Base-by-base conservation (phyloP, 2,888 invertebrate species). In the Chrysomela aeneicollis region DNA sequence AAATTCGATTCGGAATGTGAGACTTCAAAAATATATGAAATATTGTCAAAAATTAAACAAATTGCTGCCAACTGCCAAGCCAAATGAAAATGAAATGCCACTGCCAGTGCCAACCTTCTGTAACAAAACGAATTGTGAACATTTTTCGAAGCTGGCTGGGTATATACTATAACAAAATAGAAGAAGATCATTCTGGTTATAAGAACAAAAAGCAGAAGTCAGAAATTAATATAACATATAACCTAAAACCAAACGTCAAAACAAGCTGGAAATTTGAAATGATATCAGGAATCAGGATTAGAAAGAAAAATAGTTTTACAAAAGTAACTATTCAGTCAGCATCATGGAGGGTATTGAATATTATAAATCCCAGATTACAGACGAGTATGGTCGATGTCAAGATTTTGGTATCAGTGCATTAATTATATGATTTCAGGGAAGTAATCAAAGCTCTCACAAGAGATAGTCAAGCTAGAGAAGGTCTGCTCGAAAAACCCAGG, bases 391-490 rank as follows among this genome's bases (percentile, higher is more conserved):
- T 57, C 18, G 6, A 32, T 50, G 19, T 50, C 22, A 8, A 32
- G 26, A 50, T 46, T 47, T 46, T 30, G 42, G 18, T 49, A 55
- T 10, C 15, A 42, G 6, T 37, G 17, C 50, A 32, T 32, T 10
- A 22, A 15, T 35, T 10, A 53, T 19, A 18, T 57, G 22, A 3
- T 71, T 71, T 64, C 46, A 74, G 74, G 8, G 74, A 74, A 64
- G 74, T 74, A 1, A 71, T 74, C 30, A 65, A 55, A 37, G 73
- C 71, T 26, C 67, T 75, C n/a, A 59, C 74, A 37, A 71, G 64
- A 63, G 75, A 75, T n/a, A 72, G 74, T 51, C 68, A 72, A 58
- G 66, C 64, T 22, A 65, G 73, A 60, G 72, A 74, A 52, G 72
- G 72, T 10, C 64, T 49, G 47, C 42, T 69, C n/a, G 71, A 72